Conservation (phyloP, 2,797 vertebrate species). For the Melanotaenia nigrans region DNA sequence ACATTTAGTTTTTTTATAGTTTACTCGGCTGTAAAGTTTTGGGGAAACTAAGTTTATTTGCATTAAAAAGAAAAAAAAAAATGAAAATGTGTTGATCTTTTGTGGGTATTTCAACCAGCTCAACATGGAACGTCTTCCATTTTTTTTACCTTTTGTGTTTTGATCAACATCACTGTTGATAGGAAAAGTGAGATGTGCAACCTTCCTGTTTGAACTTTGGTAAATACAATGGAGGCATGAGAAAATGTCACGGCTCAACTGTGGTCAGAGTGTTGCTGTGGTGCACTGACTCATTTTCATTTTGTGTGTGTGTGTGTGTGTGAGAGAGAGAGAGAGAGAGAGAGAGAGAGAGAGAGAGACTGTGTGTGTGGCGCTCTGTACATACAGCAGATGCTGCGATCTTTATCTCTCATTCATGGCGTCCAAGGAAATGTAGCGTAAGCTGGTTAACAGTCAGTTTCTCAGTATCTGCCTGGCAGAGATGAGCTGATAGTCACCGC, state of each 20-base stretch:
- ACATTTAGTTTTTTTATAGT: not conserved
- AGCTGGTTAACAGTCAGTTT: conserved; percentile 72
- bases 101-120: not conserved
- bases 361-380: conserved; percentile 30
- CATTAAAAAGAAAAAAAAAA: not conserved
- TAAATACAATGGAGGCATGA: conserved; percentile 90
- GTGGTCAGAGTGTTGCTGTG: conserved; percentile 84
- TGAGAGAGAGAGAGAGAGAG: not conserved
- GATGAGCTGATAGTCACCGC: conserved; percentile 67
- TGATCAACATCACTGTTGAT: conserved; percentile 64
- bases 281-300: conserved; percentile 80
- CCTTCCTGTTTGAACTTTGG: conserved; percentile 93
- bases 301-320: conserved; percentile 56
- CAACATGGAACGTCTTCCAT: not conserved
- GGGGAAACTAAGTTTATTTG: no score
- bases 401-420: conserved; percentile 72
- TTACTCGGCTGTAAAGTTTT: not conserved
- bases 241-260: conserved; percentile 89
- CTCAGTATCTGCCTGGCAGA: conserved; percentile 66
- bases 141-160: conserved; percentile 35
- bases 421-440: conserved; percentile 70
- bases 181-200: conserved; percentile 83
- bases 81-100: conserved; percentile 19
- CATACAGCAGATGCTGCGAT: conserved; percentile 65
- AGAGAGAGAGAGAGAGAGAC: conserved; percentile 10